These are phyloP conservation scores for Drosophila kurseongensis DNA, from an alignment of 1,140 invertebrate genomes.

Conservation along the genomic window DNA sequence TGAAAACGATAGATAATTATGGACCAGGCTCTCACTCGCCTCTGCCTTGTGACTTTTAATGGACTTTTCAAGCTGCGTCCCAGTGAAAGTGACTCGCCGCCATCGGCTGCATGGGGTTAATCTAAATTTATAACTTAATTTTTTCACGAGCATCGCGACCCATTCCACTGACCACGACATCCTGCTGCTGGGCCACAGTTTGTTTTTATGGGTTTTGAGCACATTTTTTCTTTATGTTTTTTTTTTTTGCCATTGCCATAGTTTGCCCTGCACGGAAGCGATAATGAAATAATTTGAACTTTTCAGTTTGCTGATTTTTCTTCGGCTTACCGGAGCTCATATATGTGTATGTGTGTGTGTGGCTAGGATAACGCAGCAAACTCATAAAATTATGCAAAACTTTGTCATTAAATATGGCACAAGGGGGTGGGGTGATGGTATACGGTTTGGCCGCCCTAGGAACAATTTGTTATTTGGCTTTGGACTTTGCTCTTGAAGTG, in stretches of 20 bases:
- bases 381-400: slow-evolving; percentile 82
- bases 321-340: slow-evolving; percentile 43
- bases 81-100: slow-evolving; percentile 34
- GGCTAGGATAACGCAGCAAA: slow-evolving; percentile 61
- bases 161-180: slow-evolving; percentile 4
- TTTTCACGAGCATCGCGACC: slow-evolving; percentile 55
- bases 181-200: slow-evolving; percentile 19
- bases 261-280: slow-evolving; percentile 63
- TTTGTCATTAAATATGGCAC: slow-evolving; percentile 78
- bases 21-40: neutral
- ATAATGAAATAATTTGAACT: slow-evolving; percentile 82
- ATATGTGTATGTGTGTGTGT: neutral
- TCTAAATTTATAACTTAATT: slow-evolving; percentile 82
- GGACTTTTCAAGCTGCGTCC: slow-evolving; percentile 49
- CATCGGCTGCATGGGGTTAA: slow-evolving; percentile 64
- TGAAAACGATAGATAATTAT: slow-evolving; percentile 81
- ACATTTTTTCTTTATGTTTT: neutral
- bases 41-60: slow-evolving; percentile 64
- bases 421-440: neutral
- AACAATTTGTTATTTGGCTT: slow-evolving; percentile 77
- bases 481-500: slow-evolving; percentile 73
- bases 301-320: slow-evolving; percentile 67
- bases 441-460: slow-evolving; percentile 28
- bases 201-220: slow-evolving; percentile 53
- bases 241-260: slow-evolving; percentile 16